Percentiles rank a stretch among this genome's conserved stretches.
These are phyloP conservation scores for Cossypha polioptera DNA, from an alignment of 2,797 vertebrate genomes.

Conservation along the genomic window DNA sequence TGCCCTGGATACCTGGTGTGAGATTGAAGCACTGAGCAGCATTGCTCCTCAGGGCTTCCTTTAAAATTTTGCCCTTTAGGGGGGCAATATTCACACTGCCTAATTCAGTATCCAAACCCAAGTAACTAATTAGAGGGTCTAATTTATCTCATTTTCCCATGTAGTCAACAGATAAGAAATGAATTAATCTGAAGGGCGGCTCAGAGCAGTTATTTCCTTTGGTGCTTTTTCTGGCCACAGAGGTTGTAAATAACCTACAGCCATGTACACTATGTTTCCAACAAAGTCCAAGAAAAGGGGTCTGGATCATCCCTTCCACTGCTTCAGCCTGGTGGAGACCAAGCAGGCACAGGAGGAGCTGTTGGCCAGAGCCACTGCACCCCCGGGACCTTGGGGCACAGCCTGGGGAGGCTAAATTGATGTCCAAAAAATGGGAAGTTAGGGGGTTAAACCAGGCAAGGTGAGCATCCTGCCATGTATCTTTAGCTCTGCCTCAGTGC, in stretches of 20 bases:
- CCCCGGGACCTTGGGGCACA: fast-evolving
- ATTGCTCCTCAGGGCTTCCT: neutral
- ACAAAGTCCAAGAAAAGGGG: fast-evolving
- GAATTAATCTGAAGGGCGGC: neutral
- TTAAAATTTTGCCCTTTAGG: neutral
- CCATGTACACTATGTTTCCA: neutral
- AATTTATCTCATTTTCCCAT: neutral
- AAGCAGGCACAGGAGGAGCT: neutral
- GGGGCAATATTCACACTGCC: neutral
- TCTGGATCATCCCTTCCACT: neutral
- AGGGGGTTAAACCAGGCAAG: neutral
- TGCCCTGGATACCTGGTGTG: neutral
- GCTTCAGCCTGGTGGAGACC: neutral
- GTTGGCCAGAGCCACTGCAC: neutral
- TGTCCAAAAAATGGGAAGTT: neutral
- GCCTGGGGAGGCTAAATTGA: neutral
- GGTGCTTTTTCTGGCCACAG: neutral
- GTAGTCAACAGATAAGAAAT: neutral
- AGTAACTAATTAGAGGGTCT: neutral
- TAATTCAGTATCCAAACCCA: neutral
- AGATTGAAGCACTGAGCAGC: neutral
- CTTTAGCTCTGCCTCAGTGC: neutral
- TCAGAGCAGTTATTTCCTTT: neutral
- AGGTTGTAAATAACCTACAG: neutral
- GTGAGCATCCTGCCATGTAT: neutral